Conservation (phyloP, 2,888 invertebrate genomes). For the Steromphala cineraria region DNA sequence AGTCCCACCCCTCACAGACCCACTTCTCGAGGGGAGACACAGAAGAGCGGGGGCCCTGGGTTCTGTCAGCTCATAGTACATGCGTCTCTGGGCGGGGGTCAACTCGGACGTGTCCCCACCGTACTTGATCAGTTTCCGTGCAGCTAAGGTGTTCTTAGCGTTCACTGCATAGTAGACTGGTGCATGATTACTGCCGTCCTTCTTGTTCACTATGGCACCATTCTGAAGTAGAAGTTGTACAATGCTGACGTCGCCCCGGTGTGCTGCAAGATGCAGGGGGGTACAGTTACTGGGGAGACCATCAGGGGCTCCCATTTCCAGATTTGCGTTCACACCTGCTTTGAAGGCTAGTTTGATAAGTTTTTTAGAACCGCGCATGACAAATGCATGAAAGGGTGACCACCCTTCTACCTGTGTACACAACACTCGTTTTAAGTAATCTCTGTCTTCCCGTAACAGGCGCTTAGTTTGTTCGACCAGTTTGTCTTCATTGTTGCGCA, state of each 20-base stretch:
- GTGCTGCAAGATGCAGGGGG: constrained; percentile 65
- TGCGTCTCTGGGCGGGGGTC: constrained; percentile 30
- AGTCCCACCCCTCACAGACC: not conserved
- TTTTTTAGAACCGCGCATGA: constrained; percentile 60
- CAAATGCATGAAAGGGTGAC: constrained; percentile 69
- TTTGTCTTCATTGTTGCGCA: constrained; percentile 59
- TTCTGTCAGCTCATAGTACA: constrained; percentile 31
- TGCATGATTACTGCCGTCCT: constrained; percentile 47
- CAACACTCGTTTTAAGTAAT: constrained; percentile 51
- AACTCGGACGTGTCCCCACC: constrained; percentile 54
- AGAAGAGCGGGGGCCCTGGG: constrained; percentile 22
- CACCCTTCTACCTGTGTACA: constrained; percentile 60
- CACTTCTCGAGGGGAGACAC: constrained; percentile 28
- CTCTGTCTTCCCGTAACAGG: constrained; percentile 50
- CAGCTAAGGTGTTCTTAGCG: constrained; percentile 56
- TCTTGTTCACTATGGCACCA: constrained; percentile 51
- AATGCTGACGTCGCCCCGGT: constrained; percentile 65
- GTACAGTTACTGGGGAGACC: constrained; percentile 62
- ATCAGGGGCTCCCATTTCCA: constrained; percentile 61
- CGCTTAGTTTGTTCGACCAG: constrained; percentile 52
- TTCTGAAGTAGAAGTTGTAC: constrained; percentile 56
- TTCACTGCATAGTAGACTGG: constrained; percentile 60
- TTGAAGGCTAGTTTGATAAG: constrained; percentile 59
- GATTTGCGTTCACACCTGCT: constrained; percentile 57
- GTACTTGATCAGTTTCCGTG: constrained; percentile 56